phyloP scores from a whole-genome alignment of 2,888 invertebrate genomes.

The Cistogaster globosa region DNA sequence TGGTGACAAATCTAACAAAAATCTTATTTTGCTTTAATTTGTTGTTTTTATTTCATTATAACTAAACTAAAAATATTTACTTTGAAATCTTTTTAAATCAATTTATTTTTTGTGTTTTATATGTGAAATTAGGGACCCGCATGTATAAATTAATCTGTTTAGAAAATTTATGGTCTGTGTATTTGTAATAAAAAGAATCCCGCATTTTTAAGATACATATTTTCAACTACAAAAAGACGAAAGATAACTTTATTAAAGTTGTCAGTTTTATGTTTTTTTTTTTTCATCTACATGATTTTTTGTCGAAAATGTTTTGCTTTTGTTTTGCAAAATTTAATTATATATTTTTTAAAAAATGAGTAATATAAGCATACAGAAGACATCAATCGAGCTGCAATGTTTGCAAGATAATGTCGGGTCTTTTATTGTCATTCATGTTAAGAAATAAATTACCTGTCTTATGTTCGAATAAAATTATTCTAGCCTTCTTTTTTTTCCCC shows the following conservation, averaged over 20 bases:
- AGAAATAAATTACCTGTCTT: too few relatives aligned
- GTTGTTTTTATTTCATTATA: slow-evolving; percentile 27
- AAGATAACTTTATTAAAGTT: slow-evolving; percentile 39
- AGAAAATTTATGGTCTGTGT: slow-evolving; percentile 47
- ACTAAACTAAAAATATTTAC: slow-evolving; percentile 62
- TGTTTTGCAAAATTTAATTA: neutral
- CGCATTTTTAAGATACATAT: slow-evolving; percentile 36
- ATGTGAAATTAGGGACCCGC: slow-evolving; percentile 40
- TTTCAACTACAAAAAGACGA: neutral
- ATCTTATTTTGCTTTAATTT: slow-evolving; percentile 29
- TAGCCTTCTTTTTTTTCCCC: too few relatives aligned
- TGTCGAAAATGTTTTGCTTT: neutral
- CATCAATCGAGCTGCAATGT: too few relatives aligned
- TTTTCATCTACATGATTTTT: too few relatives aligned
- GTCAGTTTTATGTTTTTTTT: neutral
- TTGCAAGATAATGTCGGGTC: too few relatives aligned
- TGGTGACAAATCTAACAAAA: slow-evolving; percentile 71
- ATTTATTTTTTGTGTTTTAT: slow-evolving; percentile 26
- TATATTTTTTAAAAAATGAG: too few relatives aligned
- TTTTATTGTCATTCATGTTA: too few relatives aligned
- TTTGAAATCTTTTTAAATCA: slow-evolving; percentile 64
- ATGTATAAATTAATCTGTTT: slow-evolving; percentile 43
- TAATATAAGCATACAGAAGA: too few relatives aligned
- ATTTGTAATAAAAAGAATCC: slow-evolving; percentile 28
- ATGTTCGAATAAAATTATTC: too few relatives aligned